A percentile compares a stretch with the other conserved stretches of the same genome.
Conservation (phyloP, 1,140 invertebrate genomes). For the Aphaenogaster rudis region DNA sequence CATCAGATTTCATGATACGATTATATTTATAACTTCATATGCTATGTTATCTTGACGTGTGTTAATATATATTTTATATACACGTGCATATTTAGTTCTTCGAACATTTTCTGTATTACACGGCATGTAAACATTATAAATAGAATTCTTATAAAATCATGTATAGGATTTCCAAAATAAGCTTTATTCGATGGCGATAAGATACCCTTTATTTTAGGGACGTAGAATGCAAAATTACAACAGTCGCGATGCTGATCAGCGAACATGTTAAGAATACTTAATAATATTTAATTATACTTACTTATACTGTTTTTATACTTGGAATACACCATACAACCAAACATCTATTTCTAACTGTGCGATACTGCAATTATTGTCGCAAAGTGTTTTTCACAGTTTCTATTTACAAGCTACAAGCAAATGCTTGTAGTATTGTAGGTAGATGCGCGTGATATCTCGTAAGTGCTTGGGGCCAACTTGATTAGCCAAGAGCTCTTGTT, state of each 20-base stretch:
- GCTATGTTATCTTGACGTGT: not conserved
- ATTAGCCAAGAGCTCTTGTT: not conserved
- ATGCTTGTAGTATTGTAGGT: not conserved
- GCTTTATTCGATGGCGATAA: not conserved
- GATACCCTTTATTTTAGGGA: not conserved
- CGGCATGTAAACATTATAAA: not conserved
- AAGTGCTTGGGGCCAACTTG: not conserved
- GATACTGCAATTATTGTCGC: not conserved
- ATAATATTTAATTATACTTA: not conserved
- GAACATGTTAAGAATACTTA: not conserved
- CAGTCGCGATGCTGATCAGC: not conserved
- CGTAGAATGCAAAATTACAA: not conserved
- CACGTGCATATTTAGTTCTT: not conserved
- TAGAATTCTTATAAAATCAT: not conserved
- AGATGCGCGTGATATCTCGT: not conserved
- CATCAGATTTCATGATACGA: not conserved
- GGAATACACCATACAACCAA: not conserved
- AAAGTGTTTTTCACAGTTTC: not conserved
- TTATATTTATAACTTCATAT: not conserved
- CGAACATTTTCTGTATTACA: not conserved
- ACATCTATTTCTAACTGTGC: not conserved
- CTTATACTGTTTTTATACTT: not conserved
- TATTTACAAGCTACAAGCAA: not conserved
- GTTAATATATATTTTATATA: not conserved
- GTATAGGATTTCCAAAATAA: not conserved